phyloP scores from a whole-genome alignment of 2,113 vertebrate genomes.

The Columba janthina region DNA sequence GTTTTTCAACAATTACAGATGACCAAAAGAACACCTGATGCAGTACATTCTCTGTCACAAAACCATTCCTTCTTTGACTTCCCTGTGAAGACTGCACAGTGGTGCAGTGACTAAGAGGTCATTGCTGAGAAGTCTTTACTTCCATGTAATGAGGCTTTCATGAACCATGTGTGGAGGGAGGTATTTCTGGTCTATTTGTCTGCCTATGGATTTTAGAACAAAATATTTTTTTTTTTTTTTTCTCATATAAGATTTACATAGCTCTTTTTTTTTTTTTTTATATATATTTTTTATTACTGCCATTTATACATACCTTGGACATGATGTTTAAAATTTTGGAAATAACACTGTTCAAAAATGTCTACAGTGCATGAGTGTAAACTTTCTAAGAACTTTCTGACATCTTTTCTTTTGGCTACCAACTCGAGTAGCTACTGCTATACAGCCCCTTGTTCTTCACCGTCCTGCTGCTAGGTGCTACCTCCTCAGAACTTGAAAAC shows the following conservation, averaged over 20 bases:
- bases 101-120: background rate
- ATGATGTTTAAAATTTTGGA: background rate
- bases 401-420: background rate
- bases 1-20: background rate
- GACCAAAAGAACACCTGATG: background rate
- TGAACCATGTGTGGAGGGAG: fast-evolving
- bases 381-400: background rate
- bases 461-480: background rate
- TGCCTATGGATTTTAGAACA: background rate
- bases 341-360: background rate
- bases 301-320: background rate
- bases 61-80: background rate
- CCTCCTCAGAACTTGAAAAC: background rate
- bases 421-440: background rate
- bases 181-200: background rate
- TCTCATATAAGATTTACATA: background rate
- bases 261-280: too few species aligned
- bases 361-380: background rate
- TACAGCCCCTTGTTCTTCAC: background rate
- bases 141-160: background rate
- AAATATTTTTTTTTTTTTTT: too few species aligned
- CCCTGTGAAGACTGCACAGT: fast-evolving
- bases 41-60: background rate
- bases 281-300: background rate
- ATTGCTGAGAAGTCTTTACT: background rate